phyloP scores from a whole-genome alignment of 2,113 vertebrate genomes.

The Notechis scutatus region DNA sequence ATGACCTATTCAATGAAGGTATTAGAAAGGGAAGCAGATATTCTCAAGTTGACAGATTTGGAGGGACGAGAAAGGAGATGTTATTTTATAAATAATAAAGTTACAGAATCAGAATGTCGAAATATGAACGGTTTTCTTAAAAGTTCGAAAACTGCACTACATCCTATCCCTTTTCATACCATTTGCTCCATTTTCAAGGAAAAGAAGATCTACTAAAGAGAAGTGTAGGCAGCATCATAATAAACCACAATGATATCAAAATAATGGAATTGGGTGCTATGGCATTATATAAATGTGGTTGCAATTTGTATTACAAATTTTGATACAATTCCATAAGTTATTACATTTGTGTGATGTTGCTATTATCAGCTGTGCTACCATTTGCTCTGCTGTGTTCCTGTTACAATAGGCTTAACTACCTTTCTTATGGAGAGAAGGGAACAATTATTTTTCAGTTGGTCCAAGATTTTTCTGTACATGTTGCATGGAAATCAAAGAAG shows the following conservation, averaged over 20 bases:
- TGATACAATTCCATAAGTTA: neutral
- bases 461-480: neutral
- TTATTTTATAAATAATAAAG: neutral
- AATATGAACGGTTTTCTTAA: neutral
- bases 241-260: neutral
- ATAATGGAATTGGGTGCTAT: neutral
- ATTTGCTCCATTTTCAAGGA: neutral
- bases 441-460: neutral
- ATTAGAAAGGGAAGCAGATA: neutral
- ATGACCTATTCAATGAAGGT: neutral
- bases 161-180: neutral
- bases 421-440: neutral
- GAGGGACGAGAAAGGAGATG: neutral
- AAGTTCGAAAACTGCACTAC: neutral
- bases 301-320: neutral
- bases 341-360: neutral
- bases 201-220: neutral
- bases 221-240: neutral
- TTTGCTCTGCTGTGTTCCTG: neutral
- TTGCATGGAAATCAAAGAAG: neutral
- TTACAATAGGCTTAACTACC: neutral
- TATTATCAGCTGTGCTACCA: neutral
- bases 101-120: neutral
- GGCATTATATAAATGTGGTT: neutral
- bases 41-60: neutral